Base-by-base conservation (phyloP, 1,140 invertebrate genomes). In the Myzus persicae region DNA sequence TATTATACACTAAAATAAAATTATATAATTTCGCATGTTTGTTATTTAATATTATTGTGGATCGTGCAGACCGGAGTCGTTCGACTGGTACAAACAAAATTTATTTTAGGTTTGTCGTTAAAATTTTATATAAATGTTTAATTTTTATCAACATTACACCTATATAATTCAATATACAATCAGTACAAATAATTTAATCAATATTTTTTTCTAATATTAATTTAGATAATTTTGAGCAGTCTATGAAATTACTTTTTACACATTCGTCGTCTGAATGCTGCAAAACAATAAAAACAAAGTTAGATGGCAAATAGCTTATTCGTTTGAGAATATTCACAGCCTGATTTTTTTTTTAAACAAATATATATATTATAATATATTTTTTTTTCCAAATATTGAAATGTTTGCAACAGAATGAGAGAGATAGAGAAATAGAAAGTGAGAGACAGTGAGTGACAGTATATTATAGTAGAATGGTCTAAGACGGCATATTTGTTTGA, bases 201-300 rank as follows among this genome's bases (percentile, higher is more conserved):
- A 84, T 92, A 92, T 82, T 92, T 82, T 91, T 91, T 92, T 92
- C 91, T 92, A 92, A 92, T 84, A 82, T 82, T 92, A 92, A 92
- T 92, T 92, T 92, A 92, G 91, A 92, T 84, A 92, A 92, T 92
- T 92, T 92, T 92, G 91, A 92, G 91, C 91, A 92, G 91, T 92
- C 91, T 92, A 92, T 92, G 91, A 92, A 92, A 92, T 92, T 92
- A 92, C 81, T 81, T 92, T 81, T 92, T 92, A 92, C 91, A 92
- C 91, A 51, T 81, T 91, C 67, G 42, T 91, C 42, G 11, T 36
- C 46, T 46, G 90, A 91, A 91, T 84, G 91, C 36, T 48, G 76
- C 76, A 92, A 92, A 82, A 92, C 91, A 92, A 82, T 92, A 92
- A 82, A 92, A 92, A 92, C 91, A 92, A 84, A 91, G 67, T 91